Conservation (phyloP, 2,888 invertebrate species). For the Cylindroiulus punctatus region DNA sequence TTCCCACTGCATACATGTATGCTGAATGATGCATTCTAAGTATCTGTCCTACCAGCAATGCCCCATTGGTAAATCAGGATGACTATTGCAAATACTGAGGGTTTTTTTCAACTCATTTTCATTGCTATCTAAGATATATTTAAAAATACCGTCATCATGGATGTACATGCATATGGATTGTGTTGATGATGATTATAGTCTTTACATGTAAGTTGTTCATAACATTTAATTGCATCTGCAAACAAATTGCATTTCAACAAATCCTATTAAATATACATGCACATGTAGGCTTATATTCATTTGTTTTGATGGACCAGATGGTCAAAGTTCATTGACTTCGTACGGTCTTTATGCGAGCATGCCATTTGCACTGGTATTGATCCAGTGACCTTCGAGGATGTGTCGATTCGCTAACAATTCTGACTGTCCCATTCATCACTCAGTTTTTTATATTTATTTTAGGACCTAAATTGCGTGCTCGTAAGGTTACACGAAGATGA, state of each 20-base stretch:
- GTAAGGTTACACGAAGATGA: no score
- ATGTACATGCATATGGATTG: neutral
- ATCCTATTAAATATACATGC: neutral
- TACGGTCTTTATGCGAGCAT: slow-evolving; percentile 18
- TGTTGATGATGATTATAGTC: neutral
- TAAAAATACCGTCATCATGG: no score
- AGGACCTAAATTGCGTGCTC: no score
- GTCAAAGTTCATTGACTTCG: neutral
- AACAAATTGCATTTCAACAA: neutral
- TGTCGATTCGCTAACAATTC: neutral
- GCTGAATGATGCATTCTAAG: neutral
- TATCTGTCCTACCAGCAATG: neutral
- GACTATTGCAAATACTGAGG: no score
- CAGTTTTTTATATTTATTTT: no score
- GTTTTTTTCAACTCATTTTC: no score
- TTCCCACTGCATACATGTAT: neutral
- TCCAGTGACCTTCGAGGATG: neutral
- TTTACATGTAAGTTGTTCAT: neutral
- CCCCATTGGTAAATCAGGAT: no score
- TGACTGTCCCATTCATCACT: neutral
- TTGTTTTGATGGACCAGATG: slow-evolving; percentile 4
- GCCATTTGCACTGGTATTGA: neutral
- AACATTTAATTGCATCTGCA: neutral
- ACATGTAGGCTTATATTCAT: neutral
- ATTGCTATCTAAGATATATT: no score